phyloP scores from a whole-genome alignment of 1,140 invertebrate genomes.

The Oreohelix idahoensis region DNA sequence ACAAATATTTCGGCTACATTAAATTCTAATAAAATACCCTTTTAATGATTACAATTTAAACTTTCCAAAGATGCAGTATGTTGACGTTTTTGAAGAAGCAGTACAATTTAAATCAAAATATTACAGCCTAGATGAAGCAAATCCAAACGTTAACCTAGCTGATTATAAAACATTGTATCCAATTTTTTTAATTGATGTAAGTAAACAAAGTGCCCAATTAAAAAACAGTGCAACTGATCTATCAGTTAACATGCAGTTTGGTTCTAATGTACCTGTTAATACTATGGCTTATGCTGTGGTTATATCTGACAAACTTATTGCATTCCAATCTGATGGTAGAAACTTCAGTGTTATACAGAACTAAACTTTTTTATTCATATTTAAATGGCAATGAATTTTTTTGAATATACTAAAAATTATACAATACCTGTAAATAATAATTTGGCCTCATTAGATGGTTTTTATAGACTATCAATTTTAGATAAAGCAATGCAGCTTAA shows the following conservation, averaged over 20 bases:
- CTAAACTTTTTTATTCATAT: neutral
- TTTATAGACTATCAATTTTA: neutral
- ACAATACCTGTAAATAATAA: neutral
- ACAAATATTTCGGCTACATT: neutral
- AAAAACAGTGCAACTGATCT: neutral
- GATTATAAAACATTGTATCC: neutral
- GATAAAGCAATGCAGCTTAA: neutral
- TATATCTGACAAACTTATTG: neutral
- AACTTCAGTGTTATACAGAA: neutral
- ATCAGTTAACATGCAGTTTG: neutral
- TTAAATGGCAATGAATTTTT: too few relatives aligned
- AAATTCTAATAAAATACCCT: slow-evolving; percentile 5
- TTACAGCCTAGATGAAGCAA: neutral
- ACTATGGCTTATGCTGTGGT: neutral
- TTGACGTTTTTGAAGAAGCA: neutral
- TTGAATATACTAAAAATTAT: slow-evolving; percentile 5
- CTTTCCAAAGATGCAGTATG: neutral
- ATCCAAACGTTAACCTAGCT: neutral
- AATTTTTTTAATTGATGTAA: neutral
- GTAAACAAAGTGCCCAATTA: neutral
- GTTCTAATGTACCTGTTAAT: neutral
- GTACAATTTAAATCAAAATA: neutral
- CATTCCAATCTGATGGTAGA: neutral
- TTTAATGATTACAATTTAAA: neutral
- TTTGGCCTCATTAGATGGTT: neutral